A percentile compares a stretch with the other conserved stretches of the same genome.
phyloP scores from a whole-genome alignment of 2,888 invertebrate genomes.

The Polietes domitor region DNA sequence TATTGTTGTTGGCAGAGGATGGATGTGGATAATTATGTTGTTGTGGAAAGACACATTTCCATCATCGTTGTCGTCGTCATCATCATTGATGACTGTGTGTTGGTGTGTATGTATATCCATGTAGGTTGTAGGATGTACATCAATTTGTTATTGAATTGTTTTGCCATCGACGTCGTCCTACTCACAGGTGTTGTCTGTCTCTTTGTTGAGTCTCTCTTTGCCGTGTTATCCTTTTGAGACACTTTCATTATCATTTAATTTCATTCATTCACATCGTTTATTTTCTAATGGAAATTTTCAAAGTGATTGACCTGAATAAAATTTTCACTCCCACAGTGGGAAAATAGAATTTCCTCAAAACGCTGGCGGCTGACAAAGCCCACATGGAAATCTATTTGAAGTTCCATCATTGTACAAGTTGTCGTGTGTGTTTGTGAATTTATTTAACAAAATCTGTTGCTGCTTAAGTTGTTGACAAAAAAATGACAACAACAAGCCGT shows the following conservation, averaged over 20 bases:
- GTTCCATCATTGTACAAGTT: background rate
- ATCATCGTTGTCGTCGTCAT: background rate
- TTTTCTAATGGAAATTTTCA: constrained; percentile 38
- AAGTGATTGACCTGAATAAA: constrained; percentile 40
- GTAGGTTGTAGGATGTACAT: background rate
- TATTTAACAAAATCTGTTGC: constrained; percentile 1
- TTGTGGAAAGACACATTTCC: constrained; percentile 29
- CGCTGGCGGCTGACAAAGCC: background rate
- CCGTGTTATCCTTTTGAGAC: constrained; percentile 1
- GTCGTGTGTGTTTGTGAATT: background rate
- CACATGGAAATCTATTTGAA: background rate
- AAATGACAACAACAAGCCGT: constrained; percentile 12
- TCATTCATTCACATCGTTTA: constrained; percentile 35
- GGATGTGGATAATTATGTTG: constrained; percentile 30
- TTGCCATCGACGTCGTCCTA: background rate
- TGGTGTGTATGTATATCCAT: background rate
- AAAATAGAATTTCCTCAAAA: constrained; percentile 23
- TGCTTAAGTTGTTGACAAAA: constrained; percentile 19
- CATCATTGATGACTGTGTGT: constrained; percentile 6
- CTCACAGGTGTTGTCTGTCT: constrained; percentile 12
- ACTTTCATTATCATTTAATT: constrained; percentile 39
- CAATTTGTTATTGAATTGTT: constrained; percentile 30
- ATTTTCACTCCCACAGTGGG: background rate
- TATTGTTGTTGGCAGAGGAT: constrained; percentile 11
- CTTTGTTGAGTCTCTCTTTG: background rate